Base-by-base conservation (phyloP, 2,797 vertebrate species). In the Bryconaethiops microstoma region DNA sequence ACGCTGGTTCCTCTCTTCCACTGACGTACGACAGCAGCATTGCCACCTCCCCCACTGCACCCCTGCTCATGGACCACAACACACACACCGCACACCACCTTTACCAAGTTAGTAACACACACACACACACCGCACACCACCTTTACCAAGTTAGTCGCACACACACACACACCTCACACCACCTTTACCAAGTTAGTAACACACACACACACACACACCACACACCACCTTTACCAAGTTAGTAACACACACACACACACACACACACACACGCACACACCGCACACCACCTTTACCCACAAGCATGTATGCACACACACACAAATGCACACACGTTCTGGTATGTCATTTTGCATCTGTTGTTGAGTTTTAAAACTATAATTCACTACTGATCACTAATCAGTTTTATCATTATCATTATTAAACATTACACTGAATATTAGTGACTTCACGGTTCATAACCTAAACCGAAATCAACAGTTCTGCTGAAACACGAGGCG, bases 11-110 rank as follows among this genome's bases (percentile, higher is more conserved):
- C 40, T 70, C 75, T 65, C 78, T 54, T 80, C 5, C 79, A 1
- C 50, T 68, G 16, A 39, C 68, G 13, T 77, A 25, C 25, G 82
- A 86, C 17, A 67, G 82, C 65, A 84, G 55, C 29, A 48, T 55
- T 39, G 21, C 76, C 5, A 84, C 87, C 45, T 92, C 87, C 6
- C 92, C 93, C 4, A 89, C 92, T 25, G 93, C 93, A 76, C 92
- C 93, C 45, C 89, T 90, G 76, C 84, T 92, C 67, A 89, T 81
- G 39, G 88, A 92, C 0, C 52, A 82, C 87, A 88, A 80, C 81
- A 48, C 71, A 76, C 84, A 86, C 76, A 63, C 60, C 14, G 59
- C 67, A 74, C 81, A 85, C 4, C 88, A 87, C 72, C 85, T 90
- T 73, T 85, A 90, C 83, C 89, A 88, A 67, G 90, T 93, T 59